Conservation (phyloP, 2,888 invertebrate species). For the Trichacis sp. region DNA sequence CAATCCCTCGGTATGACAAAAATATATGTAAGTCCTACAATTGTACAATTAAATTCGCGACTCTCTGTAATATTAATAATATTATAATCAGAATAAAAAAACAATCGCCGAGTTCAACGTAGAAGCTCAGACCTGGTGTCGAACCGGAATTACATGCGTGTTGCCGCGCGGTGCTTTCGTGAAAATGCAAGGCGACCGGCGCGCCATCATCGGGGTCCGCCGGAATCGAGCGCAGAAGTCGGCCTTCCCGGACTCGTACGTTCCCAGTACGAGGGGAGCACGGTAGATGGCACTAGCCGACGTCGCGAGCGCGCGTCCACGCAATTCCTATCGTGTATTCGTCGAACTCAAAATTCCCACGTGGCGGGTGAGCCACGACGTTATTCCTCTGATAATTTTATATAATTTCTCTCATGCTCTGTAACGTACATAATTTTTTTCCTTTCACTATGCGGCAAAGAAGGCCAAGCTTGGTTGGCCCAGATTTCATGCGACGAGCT, state of each 20-base stretch:
- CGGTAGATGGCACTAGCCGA: too few relatives aligned
- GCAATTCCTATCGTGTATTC: conserved; percentile 16
- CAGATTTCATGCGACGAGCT: conserved; percentile 13
- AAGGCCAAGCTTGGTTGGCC: conserved; percentile 35
- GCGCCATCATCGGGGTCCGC: conserved; percentile 19
- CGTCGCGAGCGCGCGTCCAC: conserved; percentile 28
- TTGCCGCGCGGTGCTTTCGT: not conserved
- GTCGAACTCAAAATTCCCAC: conserved; percentile 34
- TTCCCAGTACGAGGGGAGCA: conserved; percentile 27
- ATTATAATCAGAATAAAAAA: not conserved
- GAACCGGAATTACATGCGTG: not conserved
- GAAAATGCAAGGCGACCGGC: conserved; percentile 14
- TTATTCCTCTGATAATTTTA: not conserved
- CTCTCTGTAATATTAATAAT: not conserved
- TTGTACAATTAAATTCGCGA: not conserved
- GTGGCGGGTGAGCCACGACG: conserved; percentile 2
- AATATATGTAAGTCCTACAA: not conserved
- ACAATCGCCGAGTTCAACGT: not conserved
- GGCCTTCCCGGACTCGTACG: conserved; percentile 1
- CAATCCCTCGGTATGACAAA: not conserved
- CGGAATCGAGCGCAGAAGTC: conserved; percentile 15
- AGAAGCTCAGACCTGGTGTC: not conserved
- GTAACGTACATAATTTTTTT: conserved; percentile 14
- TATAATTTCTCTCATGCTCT: conserved; percentile 5
- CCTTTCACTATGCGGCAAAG: conserved; percentile 35